Evolutionary conservation across 2,797 vertebrate species (phyloP), one percentile per base, ranked within the genome.

Genomic region (Sphenopsis melanotis): DNA sequence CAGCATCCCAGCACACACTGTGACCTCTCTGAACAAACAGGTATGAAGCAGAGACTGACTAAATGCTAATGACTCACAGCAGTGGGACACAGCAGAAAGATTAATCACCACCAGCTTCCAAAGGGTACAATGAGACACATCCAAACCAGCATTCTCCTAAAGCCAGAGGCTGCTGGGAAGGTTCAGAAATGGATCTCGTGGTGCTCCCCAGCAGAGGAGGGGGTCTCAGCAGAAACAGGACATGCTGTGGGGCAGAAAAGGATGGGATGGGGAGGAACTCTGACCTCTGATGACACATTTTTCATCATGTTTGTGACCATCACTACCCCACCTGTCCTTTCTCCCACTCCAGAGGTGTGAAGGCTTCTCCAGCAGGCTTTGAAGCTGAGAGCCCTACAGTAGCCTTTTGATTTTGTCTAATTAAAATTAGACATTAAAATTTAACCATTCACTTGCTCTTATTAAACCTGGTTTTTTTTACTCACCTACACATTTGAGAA

Each of bases 111-210:
- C 14, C 41, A 90, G 11, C 13, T 70, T 44, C 37, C 56, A 36
- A 70, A 12, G 10, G 10, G 5, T 26, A 7, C 15, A 21, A 4
- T 10, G 29, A 57, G 22, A 53, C 9, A 16, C 18, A 37, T 15
- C 11, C 42, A 34, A 84, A 27, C 3, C 30, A 69, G 11, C 20
- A 17, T 0, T 3, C 4, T 56, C 11, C 29, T 24, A 21, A 49
- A 15, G 13, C 22, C 0, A 0, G 7, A 7, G 39, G 29, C 24
- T 75, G 11, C 6, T 1, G 1, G 17, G 9, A 55, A 32, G 10
- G 2, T 16, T 84, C 34, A 61, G 15, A 84, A 84, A 22, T 29
- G 11, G 14, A 6, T 83, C 2, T 47, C 0, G 0, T 71, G 34
- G 17, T 74, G 27, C 21, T 72, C 11, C 26, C 10, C 42, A 41